Conservation (phyloP, 2,797 vertebrate genomes). For the Psittacula echo region DNA sequence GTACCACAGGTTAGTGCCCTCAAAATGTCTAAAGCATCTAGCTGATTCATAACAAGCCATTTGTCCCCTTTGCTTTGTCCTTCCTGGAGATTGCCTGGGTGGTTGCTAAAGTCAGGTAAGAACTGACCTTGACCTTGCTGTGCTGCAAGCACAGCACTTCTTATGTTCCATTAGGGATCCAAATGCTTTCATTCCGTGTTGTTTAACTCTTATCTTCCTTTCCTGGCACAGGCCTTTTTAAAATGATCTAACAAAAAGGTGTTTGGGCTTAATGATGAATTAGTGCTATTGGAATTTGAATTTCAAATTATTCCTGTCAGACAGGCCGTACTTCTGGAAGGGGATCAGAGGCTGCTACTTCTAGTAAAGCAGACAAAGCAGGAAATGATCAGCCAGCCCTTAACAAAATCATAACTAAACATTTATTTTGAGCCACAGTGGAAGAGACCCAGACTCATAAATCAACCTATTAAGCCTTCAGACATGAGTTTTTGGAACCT, state of each 20-base stretch:
- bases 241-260: not conserved
- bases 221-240: not conserved
- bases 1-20: not conserved
- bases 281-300: conserved; percentile 68
- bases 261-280: conserved; percentile 48
- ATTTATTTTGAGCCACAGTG: not conserved
- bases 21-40: not conserved
- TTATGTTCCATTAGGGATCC: not conserved
- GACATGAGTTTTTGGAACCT: conserved; percentile 11
- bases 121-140: not conserved
- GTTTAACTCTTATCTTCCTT: not conserved
- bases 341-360: not conserved
- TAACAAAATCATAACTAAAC: not conserved
- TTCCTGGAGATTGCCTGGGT: not conserved
- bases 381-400: conserved; percentile 3
- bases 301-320: conserved; percentile 64
- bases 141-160: not conserved
- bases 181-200: not conserved
- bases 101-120: not conserved
- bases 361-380: conserved; percentile 48
- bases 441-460: conserved; percentile 40
- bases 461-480: conserved; percentile 40
- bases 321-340: conserved; percentile 36
- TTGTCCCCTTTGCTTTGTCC: not conserved
- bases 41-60: not conserved